Evolutionary conservation across 1,140 invertebrate species (phyloP), one percentile per base, ranked within the genome.

Genomic region (Drosophila auraria): DNA sequence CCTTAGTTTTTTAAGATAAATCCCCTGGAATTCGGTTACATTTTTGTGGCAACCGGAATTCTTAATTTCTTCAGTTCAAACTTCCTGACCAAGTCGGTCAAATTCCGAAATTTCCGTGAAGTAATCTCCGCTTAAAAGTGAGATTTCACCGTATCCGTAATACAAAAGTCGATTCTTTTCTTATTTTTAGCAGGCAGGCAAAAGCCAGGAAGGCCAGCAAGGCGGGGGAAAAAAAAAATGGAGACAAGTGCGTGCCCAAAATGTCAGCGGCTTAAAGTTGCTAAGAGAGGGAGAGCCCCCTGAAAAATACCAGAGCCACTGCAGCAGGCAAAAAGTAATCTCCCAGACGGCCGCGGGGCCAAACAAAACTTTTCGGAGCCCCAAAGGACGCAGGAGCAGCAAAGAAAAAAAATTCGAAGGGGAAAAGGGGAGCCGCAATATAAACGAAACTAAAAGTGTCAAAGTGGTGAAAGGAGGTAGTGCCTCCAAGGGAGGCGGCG

Each of bases 191-290:
- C 36, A 62, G 40, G 54, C 30, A 57, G 17, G 15, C 45, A 38
- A 15, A 33, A 44, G 27, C 2, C 23, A 23, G 30, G 27, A 53
- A 9, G 33, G 20, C 20, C 20, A 20, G 20, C 20, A 36, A 36
- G 33, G 54, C 27, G 7, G 45, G 54, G 42, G 17, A 49, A 33
- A 59, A 49, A 33, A 59, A 74, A 56, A 62, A 53, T 47, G 44
- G 50, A 81, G 73, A 71, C 80, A 75, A 83, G 80, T 83, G 84
- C 84, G 84, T 89, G 78, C 78, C 84, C 84, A 75, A 89, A 87
- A 84, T 87, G 81, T 87, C 84, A 84, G 84, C 84, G 74, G 84
- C 84, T 87, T 87, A 83, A 81, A 79, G 73, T 87, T 78, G 62
- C 77, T 6, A 1, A 0, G 33, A 11, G 33, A 8, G 33, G 8